phyloP scores from a whole-genome alignment of 2,797 vertebrate species.

The Xenopus petersii region DNA sequence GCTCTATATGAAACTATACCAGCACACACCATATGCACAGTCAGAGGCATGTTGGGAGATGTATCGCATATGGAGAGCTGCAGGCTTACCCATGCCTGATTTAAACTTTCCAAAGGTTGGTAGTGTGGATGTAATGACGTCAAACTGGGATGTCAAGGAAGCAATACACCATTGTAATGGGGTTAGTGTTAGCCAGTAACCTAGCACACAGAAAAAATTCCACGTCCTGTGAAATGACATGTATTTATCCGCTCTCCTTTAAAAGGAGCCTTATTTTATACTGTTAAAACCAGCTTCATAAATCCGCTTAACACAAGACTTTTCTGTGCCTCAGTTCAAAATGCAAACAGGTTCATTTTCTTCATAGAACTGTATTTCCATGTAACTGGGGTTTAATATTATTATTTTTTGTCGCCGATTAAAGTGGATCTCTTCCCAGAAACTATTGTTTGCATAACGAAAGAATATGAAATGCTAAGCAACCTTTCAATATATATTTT shows the following conservation, averaged over 20 bases:
- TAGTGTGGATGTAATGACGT: slow-evolving; percentile 36
- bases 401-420: slow-evolving; percentile 8
- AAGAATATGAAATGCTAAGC: too few species aligned
- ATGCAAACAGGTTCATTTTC: slow-evolving; percentile 24
- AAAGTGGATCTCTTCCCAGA: too few species aligned
- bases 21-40: too few species aligned
- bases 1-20: too few species aligned
- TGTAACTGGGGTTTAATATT: slow-evolving; percentile 17
- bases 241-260: slow-evolving; percentile 50
- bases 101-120: slow-evolving; percentile 22
- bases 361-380: slow-evolving; percentile 15
- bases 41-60: too few species aligned
- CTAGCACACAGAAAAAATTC: slow-evolving; percentile 45
- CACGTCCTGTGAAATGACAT: slow-evolving; percentile 45
- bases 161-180: slow-evolving; percentile 38
- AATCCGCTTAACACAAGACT: slow-evolving; percentile 42
- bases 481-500: too few species aligned
- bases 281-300: slow-evolving; percentile 48
- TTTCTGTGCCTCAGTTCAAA: slow-evolving; percentile 32
- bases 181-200: slow-evolving; percentile 15
- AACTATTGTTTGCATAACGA: too few species aligned
- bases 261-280: slow-evolving; percentile 51
- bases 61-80: too few species aligned
- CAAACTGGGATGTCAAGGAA: slow-evolving; percentile 44
- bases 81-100: too few species aligned